These are phyloP conservation scores for Venturia canescens DNA, from an alignment of 1,140 invertebrate genomes.

Conservation along the genomic window DNA sequence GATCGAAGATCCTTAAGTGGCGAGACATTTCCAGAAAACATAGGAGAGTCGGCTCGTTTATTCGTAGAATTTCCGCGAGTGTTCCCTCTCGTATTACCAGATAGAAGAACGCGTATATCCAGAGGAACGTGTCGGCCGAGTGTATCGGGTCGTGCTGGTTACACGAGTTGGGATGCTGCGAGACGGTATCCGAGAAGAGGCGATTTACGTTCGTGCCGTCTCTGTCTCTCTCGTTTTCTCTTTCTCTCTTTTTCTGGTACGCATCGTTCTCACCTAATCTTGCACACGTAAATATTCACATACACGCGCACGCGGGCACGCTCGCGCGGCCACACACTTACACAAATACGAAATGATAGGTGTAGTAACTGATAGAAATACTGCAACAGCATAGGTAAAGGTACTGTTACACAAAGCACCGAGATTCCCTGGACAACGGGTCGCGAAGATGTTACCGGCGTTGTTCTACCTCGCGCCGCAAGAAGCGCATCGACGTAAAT, in stretches of 20 bases:
- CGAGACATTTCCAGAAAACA: conserved; percentile 8
- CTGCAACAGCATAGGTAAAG: conserved; percentile 20
- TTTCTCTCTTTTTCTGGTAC: not conserved
- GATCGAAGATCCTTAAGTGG: conserved; percentile 3
- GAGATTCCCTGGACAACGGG: conserved; percentile 33
- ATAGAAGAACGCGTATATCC: conserved; percentile 34
- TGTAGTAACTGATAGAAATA: conserved; percentile 34
- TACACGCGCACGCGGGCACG: not conserved
- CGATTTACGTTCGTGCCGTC: conserved; percentile 32
- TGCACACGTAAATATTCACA: not conserved
- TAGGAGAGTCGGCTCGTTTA: conserved; percentile 22
- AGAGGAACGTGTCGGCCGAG: conserved; percentile 12
- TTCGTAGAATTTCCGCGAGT: conserved; percentile 15
- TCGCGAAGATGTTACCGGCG: conserved; percentile 32
- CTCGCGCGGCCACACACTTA: not conserved
- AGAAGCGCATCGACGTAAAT: conserved; percentile 57
- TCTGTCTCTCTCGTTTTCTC: not conserved
- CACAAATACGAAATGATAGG: conserved; percentile 16
- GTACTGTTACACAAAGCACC: conserved; percentile 38
- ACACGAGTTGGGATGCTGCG: conserved; percentile 41
- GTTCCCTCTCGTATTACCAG: conserved; percentile 40
- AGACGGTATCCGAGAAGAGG: conserved; percentile 20
- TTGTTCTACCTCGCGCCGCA: conserved; percentile 38
- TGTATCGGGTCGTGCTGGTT: conserved; percentile 37
- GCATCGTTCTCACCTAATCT: conserved; percentile 8